Base-by-base conservation (phyloP, 2,113 vertebrate species). In the Ciconia stormi region DNA sequence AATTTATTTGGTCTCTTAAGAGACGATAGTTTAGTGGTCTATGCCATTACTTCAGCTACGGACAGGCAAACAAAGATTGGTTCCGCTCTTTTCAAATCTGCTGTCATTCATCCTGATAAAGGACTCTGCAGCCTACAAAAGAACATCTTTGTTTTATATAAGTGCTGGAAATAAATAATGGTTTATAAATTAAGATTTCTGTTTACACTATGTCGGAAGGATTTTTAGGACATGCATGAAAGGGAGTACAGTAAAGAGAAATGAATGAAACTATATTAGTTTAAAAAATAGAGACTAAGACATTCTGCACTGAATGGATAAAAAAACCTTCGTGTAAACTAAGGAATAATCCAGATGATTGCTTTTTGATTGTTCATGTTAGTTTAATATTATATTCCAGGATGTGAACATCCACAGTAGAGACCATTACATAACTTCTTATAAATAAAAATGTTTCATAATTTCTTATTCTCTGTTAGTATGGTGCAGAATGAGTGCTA, bases 1-100 rank as follows among this genome's bases (percentile, higher is more conserved):
- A 96, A 97, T 79, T 79, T 90, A 96, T 97, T 96, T 93, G 42
- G 49, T 93, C 76, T 80, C 84, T 72, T 86, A 85, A 96, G 38
- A 91, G 47, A 59, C 2, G 2, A 55, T 73, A 34, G 36, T 92
- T 95, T 97, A 92, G 87, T 96, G 67, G 79, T 95, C 89, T 73
- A 19, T 87, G 87, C 82, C 73, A 81, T 96, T 94, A 82, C 76
- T 90, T 94, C 26, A 95, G 71, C 66, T 88, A 59, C 5, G 34
- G 90, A 93, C 71, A 91, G 71, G 55, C 97, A 95, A 79, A 95
- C 70, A 96, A 97, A 97, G 53, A 63, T 26, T 40, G 44, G 65
- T 65, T 91, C 67, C 0, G 4, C 66, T 78, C 94, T 94, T 90
- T 96, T 91, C 30, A 76, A 92, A 86, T 77, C 22, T 69, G 52